A percentile compares a stretch with the other conserved stretches of the same genome.
These are phyloP conservation scores for Moxostoma hubbsi DNA, from an alignment of 2,797 vertebrate species.

Conservation along the genomic window DNA sequence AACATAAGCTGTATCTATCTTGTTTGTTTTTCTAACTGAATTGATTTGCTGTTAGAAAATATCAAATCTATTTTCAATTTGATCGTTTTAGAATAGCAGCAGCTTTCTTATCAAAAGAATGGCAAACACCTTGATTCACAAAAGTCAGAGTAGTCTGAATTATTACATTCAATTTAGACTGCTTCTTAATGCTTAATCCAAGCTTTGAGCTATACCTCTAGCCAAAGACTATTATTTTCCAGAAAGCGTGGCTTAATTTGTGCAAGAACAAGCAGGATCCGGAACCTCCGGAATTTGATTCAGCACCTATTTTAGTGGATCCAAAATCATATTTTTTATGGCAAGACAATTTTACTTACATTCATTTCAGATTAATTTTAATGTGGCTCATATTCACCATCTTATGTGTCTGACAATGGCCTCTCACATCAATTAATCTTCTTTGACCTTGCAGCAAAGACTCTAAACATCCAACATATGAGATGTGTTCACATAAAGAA, in stretches of 20 bases:
- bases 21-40: background rate
- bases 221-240: background rate
- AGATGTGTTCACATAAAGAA: background rate
- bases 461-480: background rate
- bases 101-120: background rate
- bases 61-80: conserved; percentile 21
- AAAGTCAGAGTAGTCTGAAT: background rate
- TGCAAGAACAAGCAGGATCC: no score
- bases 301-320: no score
- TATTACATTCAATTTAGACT: background rate
- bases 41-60: background rate
- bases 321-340: no score
- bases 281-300: no score
- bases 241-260: no score
- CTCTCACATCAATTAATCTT: background rate
- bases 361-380: background rate
- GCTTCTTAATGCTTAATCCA: background rate
- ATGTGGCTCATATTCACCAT: conserved; percentile 8
- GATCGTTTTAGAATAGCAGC: conserved; percentile 4
- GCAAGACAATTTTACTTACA: no score
- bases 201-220: background rate
- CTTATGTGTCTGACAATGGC: background rate
- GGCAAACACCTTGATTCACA: background rate
- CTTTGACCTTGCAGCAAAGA: conserved; percentile 38
- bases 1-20: background rate